These are phyloP conservation scores for Bufo gargarizans DNA, from an alignment of 2,113 vertebrate genomes.

Conservation along the genomic window DNA sequence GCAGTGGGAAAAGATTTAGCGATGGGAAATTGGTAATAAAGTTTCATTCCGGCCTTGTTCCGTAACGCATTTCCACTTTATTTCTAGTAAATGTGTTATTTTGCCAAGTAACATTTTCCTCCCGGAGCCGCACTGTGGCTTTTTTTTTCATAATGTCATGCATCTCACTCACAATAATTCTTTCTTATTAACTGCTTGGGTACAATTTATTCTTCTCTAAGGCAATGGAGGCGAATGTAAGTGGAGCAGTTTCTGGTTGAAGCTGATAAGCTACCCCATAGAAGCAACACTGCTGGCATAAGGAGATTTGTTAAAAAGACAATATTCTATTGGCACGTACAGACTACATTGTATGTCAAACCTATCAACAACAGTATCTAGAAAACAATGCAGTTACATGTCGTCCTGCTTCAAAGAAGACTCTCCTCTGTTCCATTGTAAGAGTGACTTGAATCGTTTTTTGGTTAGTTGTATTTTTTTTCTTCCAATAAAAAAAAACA, in stretches of 20 bases:
- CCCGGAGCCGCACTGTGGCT: slow-evolving; percentile 68
- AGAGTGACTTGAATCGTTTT: slow-evolving; percentile 61
- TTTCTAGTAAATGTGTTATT: slow-evolving; percentile 64
- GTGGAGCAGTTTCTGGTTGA: slow-evolving; percentile 83
- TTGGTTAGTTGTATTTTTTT: neutral
- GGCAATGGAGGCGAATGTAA: slow-evolving; percentile 83
- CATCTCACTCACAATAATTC: slow-evolving; percentile 86
- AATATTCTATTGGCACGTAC: slow-evolving; percentile 85
- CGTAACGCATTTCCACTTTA: slow-evolving; percentile 67
- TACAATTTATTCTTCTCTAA: slow-evolving; percentile 96
- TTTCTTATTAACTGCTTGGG: slow-evolving; percentile 94
- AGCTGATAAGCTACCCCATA: slow-evolving; percentile 88
- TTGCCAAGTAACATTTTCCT: slow-evolving; percentile 71
- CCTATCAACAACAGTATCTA: slow-evolving; percentile 80
- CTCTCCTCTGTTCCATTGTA: slow-evolving; percentile 67
- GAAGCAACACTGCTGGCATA: slow-evolving; percentile 80
- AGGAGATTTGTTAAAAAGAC: slow-evolving; percentile 90
- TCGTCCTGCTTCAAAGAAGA: slow-evolving; percentile 68
- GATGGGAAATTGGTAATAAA: slow-evolving; percentile 20
- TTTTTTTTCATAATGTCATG: slow-evolving; percentile 77
- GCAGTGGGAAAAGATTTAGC: neutral
- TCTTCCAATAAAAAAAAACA: slow-evolving; percentile 26
- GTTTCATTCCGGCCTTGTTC: slow-evolving; percentile 56
- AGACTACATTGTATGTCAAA: slow-evolving; percentile 76
- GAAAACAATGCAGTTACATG: slow-evolving; percentile 75